These are phyloP conservation scores for Lithobates pipiens DNA, from an alignment of 2,797 vertebrate species.

Conservation along the genomic window DNA sequence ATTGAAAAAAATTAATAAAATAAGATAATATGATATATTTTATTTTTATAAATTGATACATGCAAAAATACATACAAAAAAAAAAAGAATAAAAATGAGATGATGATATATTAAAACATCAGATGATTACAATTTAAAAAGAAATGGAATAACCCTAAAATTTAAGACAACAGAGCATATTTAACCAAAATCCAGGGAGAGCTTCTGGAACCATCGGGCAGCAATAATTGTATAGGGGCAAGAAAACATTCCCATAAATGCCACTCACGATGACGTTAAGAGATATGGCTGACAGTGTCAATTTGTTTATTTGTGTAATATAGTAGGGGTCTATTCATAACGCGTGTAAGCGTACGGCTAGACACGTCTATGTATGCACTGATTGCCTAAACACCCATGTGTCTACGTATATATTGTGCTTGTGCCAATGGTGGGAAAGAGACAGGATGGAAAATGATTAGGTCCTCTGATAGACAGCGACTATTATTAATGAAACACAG, in stretches of 20 bases:
- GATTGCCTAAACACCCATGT: background rate
- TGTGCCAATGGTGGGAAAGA: conserved; percentile 39
- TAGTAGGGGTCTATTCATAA: background rate
- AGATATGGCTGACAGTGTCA: background rate
- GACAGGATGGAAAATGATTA: conserved; percentile 25
- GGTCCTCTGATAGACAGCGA: conserved; percentile 62
- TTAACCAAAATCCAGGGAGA: background rate
- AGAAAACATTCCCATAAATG: background rate
- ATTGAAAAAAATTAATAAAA: too few species aligned
- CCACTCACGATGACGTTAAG: background rate
- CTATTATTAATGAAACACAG: conserved; percentile 62
- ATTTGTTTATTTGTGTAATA: background rate
- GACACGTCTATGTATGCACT: background rate
- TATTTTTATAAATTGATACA: too few species aligned
- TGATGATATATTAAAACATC: too few species aligned
- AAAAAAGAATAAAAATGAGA: too few species aligned
- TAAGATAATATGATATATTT: too few species aligned
- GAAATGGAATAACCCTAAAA: too few species aligned
- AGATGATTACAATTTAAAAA: too few species aligned
- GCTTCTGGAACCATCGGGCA: background rate
- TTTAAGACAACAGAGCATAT: background rate
- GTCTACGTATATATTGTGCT: background rate
- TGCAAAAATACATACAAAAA: too few species aligned
- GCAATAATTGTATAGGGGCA: background rate
- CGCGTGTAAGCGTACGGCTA: background rate